These are phyloP conservation scores for Frieseomelitta varia DNA, from an alignment of 1,140 invertebrate species.

Conservation along the genomic window DNA sequence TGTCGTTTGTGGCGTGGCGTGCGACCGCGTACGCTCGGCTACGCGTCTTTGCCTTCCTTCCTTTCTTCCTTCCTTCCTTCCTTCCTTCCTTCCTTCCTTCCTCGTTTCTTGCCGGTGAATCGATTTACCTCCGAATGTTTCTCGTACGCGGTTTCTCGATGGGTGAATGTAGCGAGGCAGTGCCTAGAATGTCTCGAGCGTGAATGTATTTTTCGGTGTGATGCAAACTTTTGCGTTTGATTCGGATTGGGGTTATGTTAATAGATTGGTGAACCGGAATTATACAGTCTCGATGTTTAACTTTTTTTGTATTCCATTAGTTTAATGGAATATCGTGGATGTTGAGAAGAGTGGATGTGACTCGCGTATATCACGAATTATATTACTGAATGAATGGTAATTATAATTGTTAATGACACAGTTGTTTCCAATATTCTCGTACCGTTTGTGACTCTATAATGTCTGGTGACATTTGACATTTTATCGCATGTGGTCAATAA, in stretches of 20 bases:
- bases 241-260: not conserved
- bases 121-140: not conserved
- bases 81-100: not conserved
- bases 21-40: not conserved
- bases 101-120: not conserved
- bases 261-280: not conserved
- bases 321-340: too few species aligned
- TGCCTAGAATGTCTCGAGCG: not conserved
- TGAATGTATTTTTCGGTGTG: not conserved
- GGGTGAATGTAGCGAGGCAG: not conserved
- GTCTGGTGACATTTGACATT: not conserved
- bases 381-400: too few species aligned
- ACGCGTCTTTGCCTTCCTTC: not conserved
- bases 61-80: not conserved
- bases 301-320: too few species aligned
- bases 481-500: not conserved
- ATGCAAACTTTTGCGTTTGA: not conserved
- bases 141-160: not conserved
- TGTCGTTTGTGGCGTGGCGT: slow-evolving; percentile 5
- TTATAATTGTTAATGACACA: too few species aligned
- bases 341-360: too few species aligned
- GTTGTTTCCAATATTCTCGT: too few species aligned
- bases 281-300: not conserved
- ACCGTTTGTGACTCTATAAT: too few species aligned
- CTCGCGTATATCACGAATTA: too few species aligned